phyloP scores from a whole-genome alignment of 2,888 invertebrate species.

The Onchidella celtica region DNA sequence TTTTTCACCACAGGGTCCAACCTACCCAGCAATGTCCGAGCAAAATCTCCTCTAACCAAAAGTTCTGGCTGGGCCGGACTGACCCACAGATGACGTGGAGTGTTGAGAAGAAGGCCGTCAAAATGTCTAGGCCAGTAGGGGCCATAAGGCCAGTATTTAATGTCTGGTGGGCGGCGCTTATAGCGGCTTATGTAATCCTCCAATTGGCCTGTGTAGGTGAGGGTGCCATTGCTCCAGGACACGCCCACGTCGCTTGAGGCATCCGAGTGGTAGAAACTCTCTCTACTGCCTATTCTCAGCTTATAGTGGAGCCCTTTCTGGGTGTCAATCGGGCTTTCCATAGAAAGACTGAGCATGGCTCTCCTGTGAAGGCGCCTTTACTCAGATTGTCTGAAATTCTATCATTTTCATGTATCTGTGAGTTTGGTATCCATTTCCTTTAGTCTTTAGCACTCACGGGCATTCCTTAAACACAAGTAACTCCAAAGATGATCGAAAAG shows the following conservation, averaged over 20 bases:
- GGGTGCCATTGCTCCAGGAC: constrained; percentile 25
- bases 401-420: no score
- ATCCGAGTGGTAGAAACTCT: neutral
- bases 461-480: no score
- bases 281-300: neutral
- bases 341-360: neutral
- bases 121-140: constrained; percentile 75
- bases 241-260: neutral
- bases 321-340: neutral
- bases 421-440: no score
- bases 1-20: no score
- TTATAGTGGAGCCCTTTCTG: neutral
- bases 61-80: neutral
- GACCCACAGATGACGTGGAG: constrained; percentile 58
- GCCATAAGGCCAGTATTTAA: constrained; percentile 77
- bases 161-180: constrained; percentile 73
- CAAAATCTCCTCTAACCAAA: constrained; percentile 15
- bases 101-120: constrained; percentile 66
- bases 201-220: constrained; percentile 69
- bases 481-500: no score
- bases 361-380: no score
- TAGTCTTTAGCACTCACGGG: no score
- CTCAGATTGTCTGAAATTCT: no score
- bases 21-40: constrained; percentile 28
- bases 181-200: constrained; percentile 73